These are phyloP conservation scores for Frieseomelitta varia DNA, from an alignment of 1,140 invertebrate genomes.

Conservation along the genomic window DNA sequence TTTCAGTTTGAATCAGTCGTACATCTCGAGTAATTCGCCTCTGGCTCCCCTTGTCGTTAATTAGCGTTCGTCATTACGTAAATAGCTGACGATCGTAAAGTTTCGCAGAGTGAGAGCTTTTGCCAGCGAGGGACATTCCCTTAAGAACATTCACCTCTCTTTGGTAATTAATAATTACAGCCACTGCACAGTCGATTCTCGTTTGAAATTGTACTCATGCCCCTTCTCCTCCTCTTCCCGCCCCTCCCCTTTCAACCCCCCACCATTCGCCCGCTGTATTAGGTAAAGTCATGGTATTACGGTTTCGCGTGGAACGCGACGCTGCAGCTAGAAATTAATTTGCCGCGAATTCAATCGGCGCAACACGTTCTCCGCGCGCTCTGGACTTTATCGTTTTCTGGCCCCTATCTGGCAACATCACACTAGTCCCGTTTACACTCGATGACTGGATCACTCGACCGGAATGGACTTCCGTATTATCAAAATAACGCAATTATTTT, in stretches of 20 bases:
- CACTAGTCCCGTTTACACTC: slow-evolving; percentile 24
- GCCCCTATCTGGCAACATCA: slow-evolving; percentile 8
- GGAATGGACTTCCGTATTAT: slow-evolving; percentile 28
- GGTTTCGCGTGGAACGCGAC: neutral
- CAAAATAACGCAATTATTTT: slow-evolving; percentile 35
- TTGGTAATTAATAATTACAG: slow-evolving; percentile 31
- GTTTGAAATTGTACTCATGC: slow-evolving; percentile 33
- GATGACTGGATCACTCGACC: slow-evolving; percentile 5
- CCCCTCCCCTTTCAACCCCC: too few species aligned
- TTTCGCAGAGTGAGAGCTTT: neutral
- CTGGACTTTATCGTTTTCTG: slow-evolving; percentile 28
- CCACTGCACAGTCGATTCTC: neutral
- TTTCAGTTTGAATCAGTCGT: too few species aligned
- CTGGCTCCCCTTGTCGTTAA: too few species aligned
- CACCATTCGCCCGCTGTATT: too few species aligned
- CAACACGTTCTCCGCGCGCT: neutral
- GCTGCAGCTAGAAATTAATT: slow-evolving; percentile 46
- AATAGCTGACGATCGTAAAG: neutral
- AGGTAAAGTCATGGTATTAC: slow-evolving; percentile 12
- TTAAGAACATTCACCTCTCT: neutral
- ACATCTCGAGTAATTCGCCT: too few species aligned
- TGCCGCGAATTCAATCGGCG: slow-evolving; percentile 25
- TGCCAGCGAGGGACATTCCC: too few species aligned
- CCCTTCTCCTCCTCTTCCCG: too few species aligned
- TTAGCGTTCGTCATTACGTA: neutral